These are phyloP conservation scores for Galagoides demidoff DNA, from an alignment of 2,797 vertebrate species.

Conservation along the genomic window DNA sequence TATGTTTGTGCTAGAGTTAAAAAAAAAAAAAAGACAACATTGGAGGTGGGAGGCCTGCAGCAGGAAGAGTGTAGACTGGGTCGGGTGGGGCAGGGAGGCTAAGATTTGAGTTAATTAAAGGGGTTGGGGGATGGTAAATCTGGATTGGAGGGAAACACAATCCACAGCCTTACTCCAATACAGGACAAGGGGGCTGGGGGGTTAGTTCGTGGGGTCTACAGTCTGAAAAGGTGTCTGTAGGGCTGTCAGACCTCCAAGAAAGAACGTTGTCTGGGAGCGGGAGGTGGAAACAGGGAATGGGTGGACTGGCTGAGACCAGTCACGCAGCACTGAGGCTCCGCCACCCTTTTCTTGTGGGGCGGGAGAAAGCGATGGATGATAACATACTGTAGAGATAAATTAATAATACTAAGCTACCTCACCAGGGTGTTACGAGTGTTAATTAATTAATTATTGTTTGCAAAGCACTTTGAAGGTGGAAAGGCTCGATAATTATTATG, in stretches of 20 bases:
- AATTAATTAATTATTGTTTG: constrained; percentile 86
- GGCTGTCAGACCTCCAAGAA: neutral
- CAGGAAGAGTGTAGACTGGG: no score
- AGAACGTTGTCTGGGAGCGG: neutral
- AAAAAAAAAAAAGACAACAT: neutral
- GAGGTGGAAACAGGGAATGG: neutral
- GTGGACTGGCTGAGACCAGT: rapidly evolving
- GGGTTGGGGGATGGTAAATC: neutral
- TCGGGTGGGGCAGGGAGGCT: rapidly evolving
- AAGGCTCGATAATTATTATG: constrained; percentile 83
- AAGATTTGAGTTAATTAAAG: neutral
- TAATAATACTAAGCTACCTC: constrained; percentile 80
- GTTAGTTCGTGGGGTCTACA: neutral
- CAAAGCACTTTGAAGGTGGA: constrained; percentile 83
- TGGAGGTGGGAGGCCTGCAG: no score
- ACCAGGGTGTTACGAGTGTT: constrained; percentile 79
- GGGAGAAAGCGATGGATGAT: constrained; percentile 57
- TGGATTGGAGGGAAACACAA: neutral
- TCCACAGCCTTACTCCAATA: neutral
- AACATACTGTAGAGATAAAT: constrained; percentile 78
- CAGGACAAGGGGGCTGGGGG: neutral
- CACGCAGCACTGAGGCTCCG: neutral
- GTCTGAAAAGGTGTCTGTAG: neutral
- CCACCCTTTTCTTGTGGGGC: neutral
- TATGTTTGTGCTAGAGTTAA: neutral